Conservation (phyloP, 2,888 invertebrate genomes). For the Spatulosminthurus flaviceps region DNA sequence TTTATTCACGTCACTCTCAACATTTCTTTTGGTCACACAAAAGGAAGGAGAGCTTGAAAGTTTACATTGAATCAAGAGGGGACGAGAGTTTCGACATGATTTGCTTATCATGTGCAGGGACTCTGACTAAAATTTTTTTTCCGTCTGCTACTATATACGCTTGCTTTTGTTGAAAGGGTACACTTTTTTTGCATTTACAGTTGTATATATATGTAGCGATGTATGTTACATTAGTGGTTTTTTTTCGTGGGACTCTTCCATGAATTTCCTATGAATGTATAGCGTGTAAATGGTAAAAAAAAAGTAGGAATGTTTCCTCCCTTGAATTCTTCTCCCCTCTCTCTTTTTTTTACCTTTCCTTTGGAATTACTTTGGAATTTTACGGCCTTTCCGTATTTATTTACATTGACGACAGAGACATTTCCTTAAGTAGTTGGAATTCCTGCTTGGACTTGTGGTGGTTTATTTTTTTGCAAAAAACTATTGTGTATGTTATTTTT, state of each 20-base stretch:
- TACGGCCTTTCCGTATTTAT: not conserved
- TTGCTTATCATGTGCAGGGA: conserved; percentile 1
- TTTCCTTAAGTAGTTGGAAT: no score
- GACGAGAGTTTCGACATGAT: conserved; percentile 14
- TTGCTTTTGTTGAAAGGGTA: not conserved
- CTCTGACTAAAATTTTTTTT: no score
- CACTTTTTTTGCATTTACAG: no score
- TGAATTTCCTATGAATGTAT: no score
- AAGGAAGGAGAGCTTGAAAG: conserved; percentile 20
- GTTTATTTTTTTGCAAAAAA: no score
- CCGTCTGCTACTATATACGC: not conserved
- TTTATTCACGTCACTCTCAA: conserved; percentile 26
- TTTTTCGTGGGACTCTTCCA: no score
- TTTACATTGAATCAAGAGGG: conserved; percentile 24
- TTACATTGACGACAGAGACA: no score
- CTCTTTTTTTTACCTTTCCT: not conserved
- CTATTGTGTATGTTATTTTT: no score
- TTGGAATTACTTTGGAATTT: not conserved
- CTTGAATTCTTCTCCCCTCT: not conserved
- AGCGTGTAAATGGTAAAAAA: no score
- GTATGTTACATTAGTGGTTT: no score
- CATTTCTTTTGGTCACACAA: conserved; percentile 20
- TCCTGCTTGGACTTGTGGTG: no score
- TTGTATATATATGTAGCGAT: no score
- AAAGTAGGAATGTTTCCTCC: not conserved